Evolutionary conservation across 2,113 vertebrate genomes (phyloP).

Genomic region (Anguilla japonica): DNA sequence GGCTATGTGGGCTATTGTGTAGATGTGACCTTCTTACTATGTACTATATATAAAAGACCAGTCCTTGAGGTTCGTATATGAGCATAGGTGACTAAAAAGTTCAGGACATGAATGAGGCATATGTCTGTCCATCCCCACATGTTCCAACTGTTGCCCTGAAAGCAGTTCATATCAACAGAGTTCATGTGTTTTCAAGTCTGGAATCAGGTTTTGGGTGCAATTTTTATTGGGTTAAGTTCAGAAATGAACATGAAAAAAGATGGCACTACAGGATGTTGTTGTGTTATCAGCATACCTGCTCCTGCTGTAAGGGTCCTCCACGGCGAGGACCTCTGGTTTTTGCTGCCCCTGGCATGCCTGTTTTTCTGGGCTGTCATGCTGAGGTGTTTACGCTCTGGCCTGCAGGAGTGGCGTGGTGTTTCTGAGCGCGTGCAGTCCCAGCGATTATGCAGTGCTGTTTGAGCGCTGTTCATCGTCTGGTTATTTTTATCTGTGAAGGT

Average conservation of each 20-base stretch:
- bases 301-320: neutral
- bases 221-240: neutral
- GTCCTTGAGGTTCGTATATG: no score
- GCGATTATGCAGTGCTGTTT: neutral
- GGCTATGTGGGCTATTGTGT: neutral
- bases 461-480: conserved; percentile 29
- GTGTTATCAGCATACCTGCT: neutral
- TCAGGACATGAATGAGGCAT: no score
- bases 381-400: neutral
- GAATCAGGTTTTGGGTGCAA: neutral
- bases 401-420: neutral
- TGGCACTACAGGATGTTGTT: neutral
- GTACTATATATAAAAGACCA: no score
- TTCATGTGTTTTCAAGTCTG: neutral
- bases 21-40: no score
- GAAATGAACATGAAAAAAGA: neutral
- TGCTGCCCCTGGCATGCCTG: neutral
- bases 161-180: neutral
- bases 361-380: neutral
- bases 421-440: conserved; percentile 9
- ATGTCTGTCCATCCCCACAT: no score
- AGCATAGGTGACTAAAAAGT: no score
- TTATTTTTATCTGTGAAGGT: conserved; percentile 28
- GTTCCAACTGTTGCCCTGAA: neutral
- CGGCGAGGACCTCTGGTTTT: neutral